phyloP scores from a whole-genome alignment of 2,113 vertebrate species.

The Chiloscyllium plagiosum region DNA sequence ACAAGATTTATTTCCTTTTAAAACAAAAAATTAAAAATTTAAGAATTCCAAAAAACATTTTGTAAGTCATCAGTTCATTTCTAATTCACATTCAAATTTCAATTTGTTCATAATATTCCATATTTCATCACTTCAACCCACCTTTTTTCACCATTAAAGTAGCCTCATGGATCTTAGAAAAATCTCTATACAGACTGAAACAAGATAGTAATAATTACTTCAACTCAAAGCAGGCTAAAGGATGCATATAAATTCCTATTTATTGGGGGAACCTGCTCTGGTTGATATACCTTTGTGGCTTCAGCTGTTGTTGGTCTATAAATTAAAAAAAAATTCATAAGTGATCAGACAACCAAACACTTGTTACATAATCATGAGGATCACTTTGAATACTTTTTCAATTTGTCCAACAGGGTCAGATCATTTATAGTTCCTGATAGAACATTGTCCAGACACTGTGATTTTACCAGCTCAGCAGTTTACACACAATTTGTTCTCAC shows the following conservation, averaged over 20 bases:
- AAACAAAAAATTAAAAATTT: neutral
- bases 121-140: neutral
- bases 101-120: neutral
- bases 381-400: neutral
- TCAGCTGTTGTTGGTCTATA: neutral
- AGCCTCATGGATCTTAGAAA: neutral
- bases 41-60: neutral
- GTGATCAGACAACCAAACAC: neutral
- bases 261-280: neutral
- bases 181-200: neutral
- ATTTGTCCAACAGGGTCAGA: neutral
- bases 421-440: neutral
- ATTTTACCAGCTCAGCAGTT: neutral
- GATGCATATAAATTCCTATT: neutral
- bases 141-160: neutral
- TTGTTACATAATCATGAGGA: neutral
- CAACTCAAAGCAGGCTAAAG: neutral
- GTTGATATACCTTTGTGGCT: neutral
- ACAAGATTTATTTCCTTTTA: neutral
- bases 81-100: neutral
- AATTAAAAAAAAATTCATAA: neutral
- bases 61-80: neutral
- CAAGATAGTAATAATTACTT: neutral
- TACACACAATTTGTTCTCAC: neutral
- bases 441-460: neutral